phyloP scores from a whole-genome alignment of 2,888 invertebrate genomes.

The Toxonevra muliebris region DNA sequence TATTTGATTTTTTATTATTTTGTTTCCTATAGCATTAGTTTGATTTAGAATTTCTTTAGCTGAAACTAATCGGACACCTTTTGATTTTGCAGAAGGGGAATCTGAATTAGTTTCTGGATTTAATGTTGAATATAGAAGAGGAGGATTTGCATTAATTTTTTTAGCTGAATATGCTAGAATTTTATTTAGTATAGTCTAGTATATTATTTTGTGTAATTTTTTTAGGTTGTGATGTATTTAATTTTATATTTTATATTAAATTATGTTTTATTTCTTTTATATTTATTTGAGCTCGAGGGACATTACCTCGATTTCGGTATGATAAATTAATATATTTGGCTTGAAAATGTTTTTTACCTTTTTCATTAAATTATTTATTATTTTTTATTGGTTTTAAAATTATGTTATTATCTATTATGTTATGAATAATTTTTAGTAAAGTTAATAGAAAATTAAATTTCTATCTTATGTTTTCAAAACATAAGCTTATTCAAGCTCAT shows the following conservation, averaged over 20 bases:
- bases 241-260: conserved; percentile 68
- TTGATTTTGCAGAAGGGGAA: conserved; percentile 83
- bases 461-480: conserved; percentile 77
- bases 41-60: conserved; percentile 73
- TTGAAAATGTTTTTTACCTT: conserved; percentile 73
- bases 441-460: conserved; percentile 70
- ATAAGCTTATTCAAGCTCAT: conserved; percentile 75
- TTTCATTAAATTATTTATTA: conserved; percentile 72
- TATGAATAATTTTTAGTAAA: conserved; percentile 66
- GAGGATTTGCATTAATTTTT: conserved; percentile 78
- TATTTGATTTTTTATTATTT: conserved; percentile 69
- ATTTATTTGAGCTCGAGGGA: conserved; percentile 74
- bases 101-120: conserved; percentile 82
- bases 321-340: conserved; percentile 77
- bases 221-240: conserved; percentile 68
- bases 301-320: conserved; percentile 78
- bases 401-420: conserved; percentile 59
- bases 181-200: conserved; percentile 76
- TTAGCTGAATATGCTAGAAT: conserved; percentile 75
- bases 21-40: conserved; percentile 69
- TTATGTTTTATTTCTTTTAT: conserved; percentile 69
- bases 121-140: conserved; percentile 80
- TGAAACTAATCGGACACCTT: conserved; percentile 78
- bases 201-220: conserved; percentile 70
- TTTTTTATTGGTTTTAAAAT: conserved; percentile 70